Evolutionary conservation across 2,113 vertebrate genomes (phyloP).

Genomic region (Pollachius pollachius): DNA sequence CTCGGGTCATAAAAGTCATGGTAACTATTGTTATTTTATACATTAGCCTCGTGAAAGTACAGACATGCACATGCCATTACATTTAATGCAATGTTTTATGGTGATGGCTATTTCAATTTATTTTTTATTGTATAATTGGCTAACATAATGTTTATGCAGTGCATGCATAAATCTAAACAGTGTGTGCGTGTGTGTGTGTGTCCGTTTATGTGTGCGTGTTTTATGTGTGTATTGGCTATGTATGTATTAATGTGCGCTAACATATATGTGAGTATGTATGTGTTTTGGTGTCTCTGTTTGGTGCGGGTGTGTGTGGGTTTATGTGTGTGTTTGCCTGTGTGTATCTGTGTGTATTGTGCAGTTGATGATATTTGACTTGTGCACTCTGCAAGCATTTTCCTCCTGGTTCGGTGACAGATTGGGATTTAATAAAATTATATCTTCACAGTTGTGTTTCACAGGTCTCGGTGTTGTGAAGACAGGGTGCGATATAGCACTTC

Average conservation of each 20-base stretch:
- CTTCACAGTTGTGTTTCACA: slow-evolving; percentile 71
- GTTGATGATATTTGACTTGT: slow-evolving; percentile 57
- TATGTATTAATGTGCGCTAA: slow-evolving; percentile 27
- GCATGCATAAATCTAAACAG: background rate
- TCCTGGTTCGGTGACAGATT: slow-evolving; percentile 67
- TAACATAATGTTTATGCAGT: slow-evolving; percentile 26
- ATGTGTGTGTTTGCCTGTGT: slow-evolving; percentile 22
- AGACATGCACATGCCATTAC: background rate
- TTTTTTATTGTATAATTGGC: too few species aligned
- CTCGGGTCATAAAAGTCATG: too few species aligned
- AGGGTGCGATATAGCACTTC: slow-evolving; percentile 66
- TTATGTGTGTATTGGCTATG: slow-evolving; percentile 21
- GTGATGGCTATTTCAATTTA: too few species aligned
- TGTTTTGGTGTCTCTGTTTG: slow-evolving; percentile 9
- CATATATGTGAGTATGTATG: slow-evolving; percentile 30
- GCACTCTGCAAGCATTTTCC: slow-evolving; percentile 55
- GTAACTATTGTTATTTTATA: too few species aligned
- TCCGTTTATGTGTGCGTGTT: slow-evolving; percentile 29
- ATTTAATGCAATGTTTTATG: too few species aligned
- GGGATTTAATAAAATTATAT: slow-evolving; percentile 67
- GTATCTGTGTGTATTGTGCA: slow-evolving; percentile 37
- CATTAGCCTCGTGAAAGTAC: slow-evolving; percentile 1
- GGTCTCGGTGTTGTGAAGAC: slow-evolving; percentile 49
- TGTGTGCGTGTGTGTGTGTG: slow-evolving; percentile 19
- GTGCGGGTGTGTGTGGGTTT: slow-evolving; percentile 18